These are phyloP conservation scores for Atherinosoma microstoma DNA, from an alignment of 2,797 vertebrate species.

Conservation along the genomic window DNA sequence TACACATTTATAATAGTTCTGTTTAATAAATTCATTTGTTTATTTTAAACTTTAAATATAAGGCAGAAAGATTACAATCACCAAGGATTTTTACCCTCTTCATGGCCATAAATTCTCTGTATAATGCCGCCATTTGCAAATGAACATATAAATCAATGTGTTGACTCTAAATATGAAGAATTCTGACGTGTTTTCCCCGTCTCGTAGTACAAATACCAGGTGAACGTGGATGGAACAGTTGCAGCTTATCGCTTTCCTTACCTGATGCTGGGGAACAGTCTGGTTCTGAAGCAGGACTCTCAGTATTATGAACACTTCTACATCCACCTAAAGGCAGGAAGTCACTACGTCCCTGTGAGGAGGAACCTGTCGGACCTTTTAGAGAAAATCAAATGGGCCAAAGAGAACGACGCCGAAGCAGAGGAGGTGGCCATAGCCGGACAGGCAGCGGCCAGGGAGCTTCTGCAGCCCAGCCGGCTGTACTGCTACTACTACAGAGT, in stretches of 20 bases:
- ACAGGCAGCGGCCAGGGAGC: slow-evolving; percentile 82
- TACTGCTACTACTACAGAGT: slow-evolving; percentile 91
- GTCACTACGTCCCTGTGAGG: slow-evolving; percentile 88
- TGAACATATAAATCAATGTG: no score
- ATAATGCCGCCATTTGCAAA: no score
- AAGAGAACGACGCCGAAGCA: slow-evolving; percentile 87
- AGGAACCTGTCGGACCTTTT: slow-evolving; percentile 90
- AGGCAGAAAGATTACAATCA: background rate
- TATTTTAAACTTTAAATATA: no score
- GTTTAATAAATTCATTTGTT: background rate
- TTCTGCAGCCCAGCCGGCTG: slow-evolving; percentile 87
- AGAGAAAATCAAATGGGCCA: slow-evolving; percentile 91
- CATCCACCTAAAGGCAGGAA: slow-evolving; percentile 81
- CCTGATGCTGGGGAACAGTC: slow-evolving; percentile 91
- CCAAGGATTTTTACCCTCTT: background rate
- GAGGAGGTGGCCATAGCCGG: slow-evolving; percentile 84
- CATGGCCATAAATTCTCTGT: background rate
- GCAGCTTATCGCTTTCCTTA: slow-evolving; percentile 94
- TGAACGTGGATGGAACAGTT: slow-evolving; percentile 93
- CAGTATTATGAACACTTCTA: slow-evolving; percentile 95
- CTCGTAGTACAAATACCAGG: slow-evolving; percentile 91
- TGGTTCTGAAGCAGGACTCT: slow-evolving; percentile 93
- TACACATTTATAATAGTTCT: background rate
- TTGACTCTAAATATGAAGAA: background rate
- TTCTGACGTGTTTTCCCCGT: background rate